Evolutionary conservation across 2,888 invertebrate genomes (phyloP).

Genomic region (Synanthedon myopaeformis): DNA sequence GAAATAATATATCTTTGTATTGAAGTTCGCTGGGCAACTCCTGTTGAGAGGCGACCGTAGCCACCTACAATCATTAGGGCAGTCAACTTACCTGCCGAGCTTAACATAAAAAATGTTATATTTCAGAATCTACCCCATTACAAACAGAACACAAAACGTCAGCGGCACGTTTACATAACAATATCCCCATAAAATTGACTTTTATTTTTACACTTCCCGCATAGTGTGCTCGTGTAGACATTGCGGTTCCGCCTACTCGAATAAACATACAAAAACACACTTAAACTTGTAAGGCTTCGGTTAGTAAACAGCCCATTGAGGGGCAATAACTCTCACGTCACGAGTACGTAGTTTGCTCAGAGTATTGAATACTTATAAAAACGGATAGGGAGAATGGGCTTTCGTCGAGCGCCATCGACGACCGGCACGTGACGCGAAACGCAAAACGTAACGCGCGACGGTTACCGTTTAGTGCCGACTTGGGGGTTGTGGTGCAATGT

Average conservation of each 20-base stretch:
- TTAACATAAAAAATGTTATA: no score
- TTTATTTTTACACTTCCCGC: not conserved
- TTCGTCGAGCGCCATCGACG: slow-evolving; percentile 37
- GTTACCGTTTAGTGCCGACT: not conserved
- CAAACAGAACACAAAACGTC: no score
- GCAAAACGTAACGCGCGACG: slow-evolving; percentile 13
- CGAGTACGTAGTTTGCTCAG: slow-evolving; percentile 23
- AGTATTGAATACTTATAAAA: slow-evolving; percentile 45
- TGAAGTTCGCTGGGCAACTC: no score
- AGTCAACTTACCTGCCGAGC: no score
- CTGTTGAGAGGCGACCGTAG: no score
- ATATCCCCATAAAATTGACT: not conserved
- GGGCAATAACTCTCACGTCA: slow-evolving; percentile 17
- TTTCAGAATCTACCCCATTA: no score
- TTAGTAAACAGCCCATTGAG: slow-evolving; percentile 17
- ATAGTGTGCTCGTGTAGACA: not conserved
- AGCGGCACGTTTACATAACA: no score
- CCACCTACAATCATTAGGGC: no score
- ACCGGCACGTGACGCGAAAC: slow-evolving; percentile 39
- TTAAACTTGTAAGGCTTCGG: slow-evolving; percentile 1
- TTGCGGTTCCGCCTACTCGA: not conserved
- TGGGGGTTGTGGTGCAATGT: not conserved
- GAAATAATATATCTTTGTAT: no score
- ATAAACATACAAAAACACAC: not conserved
- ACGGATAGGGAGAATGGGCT: slow-evolving; percentile 34